Evolutionary conservation across 2,888 invertebrate genomes (phyloP), one percentile per base, ranked within the genome.

Genomic region (Agrenia bidenticulata): DNA sequence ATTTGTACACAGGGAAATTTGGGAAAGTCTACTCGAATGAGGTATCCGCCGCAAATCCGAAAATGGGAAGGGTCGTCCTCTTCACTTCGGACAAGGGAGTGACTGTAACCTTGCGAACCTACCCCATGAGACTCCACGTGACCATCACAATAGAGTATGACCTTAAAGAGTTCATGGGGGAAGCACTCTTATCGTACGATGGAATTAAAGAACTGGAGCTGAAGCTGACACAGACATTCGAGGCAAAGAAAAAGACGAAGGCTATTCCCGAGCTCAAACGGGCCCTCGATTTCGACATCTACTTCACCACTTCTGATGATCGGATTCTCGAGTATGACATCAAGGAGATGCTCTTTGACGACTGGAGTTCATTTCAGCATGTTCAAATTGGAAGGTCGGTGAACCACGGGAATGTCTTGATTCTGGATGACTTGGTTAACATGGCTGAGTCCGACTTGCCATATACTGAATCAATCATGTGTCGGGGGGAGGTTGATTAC

Each of bases 391-490:
- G 92, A 50, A 92, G 93, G 80, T 93, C 94, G 1, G 89, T 88
- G 78, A 89, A 89, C 24, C 84, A 92, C 77, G 95, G 95, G 54
- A 94, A 94, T 79, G 88, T 94, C 84, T 82, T 95, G 77, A 88
- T 94, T 74, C 84, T 95, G 77, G 94, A 95, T 80, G 93, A 93
- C 80, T 84, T 94, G 78, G 61, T 67, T 9, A 92, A 94, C 82
- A 88, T 95, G 80, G 90, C 92, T 7, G 94, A 95, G 80, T 88
- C 90, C 67, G 95, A 95, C 83, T 83, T 92, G 69, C 86, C 92
- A 77, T 95, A 95, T 80, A 94, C 94, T 1, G 90, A 92, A 81
- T 92, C 92, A 0, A 81, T 95, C 55, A 94, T 94, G 91, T 88
- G 89, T 76, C 85, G 89, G 77, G 92, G 91, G 4, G 85, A 86